phyloP scores from a whole-genome alignment of 2,113 vertebrate species.

The Catharus minimus region DNA sequence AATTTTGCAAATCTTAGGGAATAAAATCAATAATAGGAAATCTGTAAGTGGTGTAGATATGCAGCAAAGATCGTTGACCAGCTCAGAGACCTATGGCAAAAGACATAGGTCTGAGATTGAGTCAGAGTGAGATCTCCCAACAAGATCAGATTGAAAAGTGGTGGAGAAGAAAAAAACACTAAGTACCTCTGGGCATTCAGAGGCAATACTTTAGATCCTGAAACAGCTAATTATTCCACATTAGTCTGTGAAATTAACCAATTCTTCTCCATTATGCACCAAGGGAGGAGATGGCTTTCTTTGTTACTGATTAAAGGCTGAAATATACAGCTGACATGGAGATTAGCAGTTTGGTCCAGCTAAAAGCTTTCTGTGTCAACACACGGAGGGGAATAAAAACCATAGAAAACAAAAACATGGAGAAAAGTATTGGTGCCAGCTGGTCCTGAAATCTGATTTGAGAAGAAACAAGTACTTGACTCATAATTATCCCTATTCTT shows the following conservation, averaged over 20 bases:
- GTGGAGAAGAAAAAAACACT: background rate
- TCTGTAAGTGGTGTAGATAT: background rate
- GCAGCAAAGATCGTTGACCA: background rate
- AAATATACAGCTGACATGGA: background rate
- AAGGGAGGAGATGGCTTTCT: background rate
- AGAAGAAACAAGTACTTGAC: background rate
- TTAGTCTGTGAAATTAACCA: background rate
- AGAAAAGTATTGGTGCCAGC: background rate
- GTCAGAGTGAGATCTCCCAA: background rate
- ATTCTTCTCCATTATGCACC: background rate
- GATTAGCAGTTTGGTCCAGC: background rate
- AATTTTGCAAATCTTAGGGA: background rate
- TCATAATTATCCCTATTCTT: background rate
- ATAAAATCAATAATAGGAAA: background rate
- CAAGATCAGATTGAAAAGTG: background rate
- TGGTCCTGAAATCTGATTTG: background rate
- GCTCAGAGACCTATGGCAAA: background rate
- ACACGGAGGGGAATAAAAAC: background rate
- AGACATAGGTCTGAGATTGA: fast-evolving
- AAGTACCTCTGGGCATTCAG: background rate
- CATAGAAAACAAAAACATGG: background rate
- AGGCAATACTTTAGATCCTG: background rate
- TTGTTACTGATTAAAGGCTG: background rate
- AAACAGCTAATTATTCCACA: background rate
- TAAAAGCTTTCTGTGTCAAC: background rate